Percentiles rank a stretch among this genome's conserved stretches.
These are phyloP conservation scores for Tylochromis polylepis DNA, from an alignment of 2,113 vertebrate species.

Conservation along the genomic window DNA sequence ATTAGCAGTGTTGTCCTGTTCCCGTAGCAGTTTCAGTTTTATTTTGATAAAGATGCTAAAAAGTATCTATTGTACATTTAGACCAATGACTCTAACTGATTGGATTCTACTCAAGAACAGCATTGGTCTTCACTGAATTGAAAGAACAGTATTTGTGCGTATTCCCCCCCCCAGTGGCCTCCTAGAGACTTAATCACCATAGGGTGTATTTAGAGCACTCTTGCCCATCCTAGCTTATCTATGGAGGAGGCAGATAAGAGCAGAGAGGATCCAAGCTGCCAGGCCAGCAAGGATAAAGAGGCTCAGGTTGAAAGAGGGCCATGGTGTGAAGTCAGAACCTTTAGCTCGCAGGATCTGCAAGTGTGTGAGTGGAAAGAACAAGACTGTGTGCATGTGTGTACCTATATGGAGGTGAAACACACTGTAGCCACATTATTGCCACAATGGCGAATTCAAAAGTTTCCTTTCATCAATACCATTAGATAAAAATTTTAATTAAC, in stretches of 20 bases:
- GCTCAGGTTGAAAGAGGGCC: constrained; percentile 54
- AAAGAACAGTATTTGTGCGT: background rate
- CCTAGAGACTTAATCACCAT: constrained; percentile 34
- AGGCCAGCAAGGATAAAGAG: constrained; percentile 55
- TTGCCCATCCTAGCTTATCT: constrained; percentile 59
- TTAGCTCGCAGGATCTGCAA: constrained; percentile 31
- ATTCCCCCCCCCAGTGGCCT: constrained; percentile 1
- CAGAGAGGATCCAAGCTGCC: constrained; percentile 46
- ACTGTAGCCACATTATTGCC: background rate
- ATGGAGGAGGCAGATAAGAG: constrained; percentile 59
- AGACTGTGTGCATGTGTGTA: background rate
- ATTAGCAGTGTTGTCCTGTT: background rate
- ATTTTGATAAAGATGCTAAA: background rate
- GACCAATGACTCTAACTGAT: background rate
- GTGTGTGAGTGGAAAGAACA: background rate
- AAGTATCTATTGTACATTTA: background rate
- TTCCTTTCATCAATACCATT: background rate
- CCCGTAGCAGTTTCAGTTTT: background rate
- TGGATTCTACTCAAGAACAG: background rate
- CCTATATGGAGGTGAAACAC: background rate
- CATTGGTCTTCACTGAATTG: background rate
- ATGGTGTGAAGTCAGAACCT: constrained; percentile 36
- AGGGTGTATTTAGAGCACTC: constrained; percentile 31
- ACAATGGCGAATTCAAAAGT: background rate
- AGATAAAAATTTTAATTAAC: background rate